Evolutionary conservation across 2,113 vertebrate species (phyloP), one percentile per base, ranked within the genome.

Genomic region (Misgurnus mizolepis): DNA sequence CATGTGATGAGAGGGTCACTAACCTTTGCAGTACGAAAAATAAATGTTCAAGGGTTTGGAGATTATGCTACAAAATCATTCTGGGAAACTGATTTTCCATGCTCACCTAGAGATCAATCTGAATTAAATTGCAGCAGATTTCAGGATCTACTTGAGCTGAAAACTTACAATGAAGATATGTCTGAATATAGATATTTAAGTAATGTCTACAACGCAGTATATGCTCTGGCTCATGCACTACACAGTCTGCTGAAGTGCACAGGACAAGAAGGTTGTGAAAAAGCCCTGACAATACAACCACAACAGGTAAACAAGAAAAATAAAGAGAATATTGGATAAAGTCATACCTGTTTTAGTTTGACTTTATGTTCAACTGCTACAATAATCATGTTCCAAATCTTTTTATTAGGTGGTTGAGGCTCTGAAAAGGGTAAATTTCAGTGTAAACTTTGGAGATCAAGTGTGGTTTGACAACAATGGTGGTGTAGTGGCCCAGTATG

Each of bases 11-110:
- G 88, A 76, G 93, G 92, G 1, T 86, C 90, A 15, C 80, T 93
- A 14, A 92, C 91, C 0, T 91, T 93, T 77, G 91, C 89, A 56
- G 81, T 91, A 7, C 85, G 84, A 70, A 90, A 90, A 80, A 65
- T 85, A 15, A 88, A 90, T 58, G 88, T 93, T 62, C 84, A 58
- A 34, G 89, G 89, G 9, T 75, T 93, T 80, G 39, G 79, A 34
- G 78, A 89, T 4, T 92, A 87, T 85, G 85, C 88, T 65, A 70
- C 80, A 3, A 87, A 84, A 77, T 77, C 78, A 11, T 93, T 92
- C 86, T 91, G 92, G 87, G 82, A 90, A 14, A 89, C 76, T 40
- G 71, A 79, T 12, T 85, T 88, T 67, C 67, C 80, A 15, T 90
- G 90, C 76, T 45, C 60, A 0, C 56, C 81, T 15, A 41, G 4